A percentile compares a stretch with the other conserved stretches of the same genome.
Conservation (phyloP, 2,888 invertebrate genomes). For the Seladonia tumulorum region DNA sequence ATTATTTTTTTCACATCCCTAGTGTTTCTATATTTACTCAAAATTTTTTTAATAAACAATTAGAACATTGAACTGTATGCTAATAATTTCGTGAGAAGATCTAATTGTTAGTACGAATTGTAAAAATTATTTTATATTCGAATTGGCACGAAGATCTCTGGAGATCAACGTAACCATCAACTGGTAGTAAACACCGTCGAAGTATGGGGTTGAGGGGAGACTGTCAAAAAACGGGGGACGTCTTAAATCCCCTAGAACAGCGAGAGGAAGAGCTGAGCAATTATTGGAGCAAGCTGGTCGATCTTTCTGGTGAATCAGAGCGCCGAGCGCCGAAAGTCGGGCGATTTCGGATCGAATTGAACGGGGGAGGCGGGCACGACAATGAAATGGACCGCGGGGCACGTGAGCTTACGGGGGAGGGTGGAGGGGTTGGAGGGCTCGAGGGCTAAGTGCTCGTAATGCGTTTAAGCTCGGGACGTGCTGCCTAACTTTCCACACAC, state of each 20-base stretch:
- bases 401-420: slow-evolving; percentile 48
- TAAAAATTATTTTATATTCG: too few relatives aligned
- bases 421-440: slow-evolving; percentile 64
- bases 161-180: not conserved
- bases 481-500: slow-evolving; percentile 74
- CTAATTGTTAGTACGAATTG: not conserved
- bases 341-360: not conserved
- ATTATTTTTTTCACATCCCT: too few relatives aligned
- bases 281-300: not conserved
- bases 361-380: not conserved
- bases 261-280: not conserved
- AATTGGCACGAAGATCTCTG: not conserved
- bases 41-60: not conserved
- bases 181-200: not conserved
- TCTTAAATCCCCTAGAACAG: not conserved
- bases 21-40: not conserved
- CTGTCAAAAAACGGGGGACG: not conserved
- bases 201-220: not conserved
- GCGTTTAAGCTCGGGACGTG: slow-evolving; percentile 77
- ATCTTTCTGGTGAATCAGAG: not conserved
- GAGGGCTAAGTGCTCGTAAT: slow-evolving; percentile 80
- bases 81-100: not conserved
- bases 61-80: not conserved
- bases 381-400: slow-evolving; percentile 27
- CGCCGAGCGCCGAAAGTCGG: not conserved